Percentiles rank a stretch among this genome's conserved stretches.
Conservation (phyloP, 2,888 invertebrate genomes). For the Blastobasis adustella region DNA sequence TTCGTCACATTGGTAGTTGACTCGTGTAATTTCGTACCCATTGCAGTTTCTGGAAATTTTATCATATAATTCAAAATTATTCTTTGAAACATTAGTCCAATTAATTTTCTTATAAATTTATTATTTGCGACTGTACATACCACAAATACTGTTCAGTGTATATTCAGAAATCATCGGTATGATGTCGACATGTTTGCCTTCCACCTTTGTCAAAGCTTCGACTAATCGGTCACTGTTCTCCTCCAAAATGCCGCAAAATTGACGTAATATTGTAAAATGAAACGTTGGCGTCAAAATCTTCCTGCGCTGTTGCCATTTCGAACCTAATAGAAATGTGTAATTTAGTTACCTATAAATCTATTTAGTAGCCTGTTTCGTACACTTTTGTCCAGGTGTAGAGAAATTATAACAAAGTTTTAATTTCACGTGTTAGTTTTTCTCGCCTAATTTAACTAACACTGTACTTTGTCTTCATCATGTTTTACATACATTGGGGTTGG, state of each 20-base stretch:
- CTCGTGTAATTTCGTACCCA: conserved; percentile 73
- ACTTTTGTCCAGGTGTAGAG: too few relatives aligned
- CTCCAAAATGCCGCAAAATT: conserved; percentile 51
- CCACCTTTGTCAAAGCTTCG: conserved; percentile 27
- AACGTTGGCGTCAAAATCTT: conserved; percentile 79
- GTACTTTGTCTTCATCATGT: background rate
- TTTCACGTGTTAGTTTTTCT: too few relatives aligned
- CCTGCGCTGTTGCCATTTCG: conserved; percentile 76
- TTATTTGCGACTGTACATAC: conserved; percentile 37
- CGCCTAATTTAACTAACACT: background rate
- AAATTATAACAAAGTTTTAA: too few relatives aligned
- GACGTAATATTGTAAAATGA: conserved; percentile 76
- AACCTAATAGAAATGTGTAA: conserved; percentile 34
- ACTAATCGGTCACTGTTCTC: conserved; percentile 58
- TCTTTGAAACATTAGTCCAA: background rate
- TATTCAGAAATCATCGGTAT: conserved; percentile 71
- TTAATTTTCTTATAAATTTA: background rate
- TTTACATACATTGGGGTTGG: too few relatives aligned
- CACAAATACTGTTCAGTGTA: conserved; percentile 78
- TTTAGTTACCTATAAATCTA: background rate
- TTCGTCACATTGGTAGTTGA: conserved; percentile 45
- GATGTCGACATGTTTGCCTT: conserved; percentile 50
- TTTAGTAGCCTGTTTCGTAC: too few relatives aligned
- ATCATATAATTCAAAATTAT: background rate
- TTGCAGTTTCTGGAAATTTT: conserved; percentile 8